Evolutionary conservation across 2,797 vertebrate genomes (phyloP).

Genomic region (Rhincodon typus): DNA sequence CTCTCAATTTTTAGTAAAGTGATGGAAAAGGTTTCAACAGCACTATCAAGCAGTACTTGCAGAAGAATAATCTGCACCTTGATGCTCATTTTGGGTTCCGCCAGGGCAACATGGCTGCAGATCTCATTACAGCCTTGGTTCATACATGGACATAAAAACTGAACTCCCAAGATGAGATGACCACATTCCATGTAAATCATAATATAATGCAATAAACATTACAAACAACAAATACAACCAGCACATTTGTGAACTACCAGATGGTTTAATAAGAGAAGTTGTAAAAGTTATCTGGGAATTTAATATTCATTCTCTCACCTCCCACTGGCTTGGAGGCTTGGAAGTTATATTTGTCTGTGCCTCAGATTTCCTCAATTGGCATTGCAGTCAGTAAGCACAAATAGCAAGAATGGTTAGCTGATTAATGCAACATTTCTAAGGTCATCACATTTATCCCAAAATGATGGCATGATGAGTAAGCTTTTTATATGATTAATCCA

Average conservation of each 20-base stretch:
- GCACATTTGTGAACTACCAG: neutral
- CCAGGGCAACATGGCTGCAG: no score
- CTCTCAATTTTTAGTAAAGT: no score
- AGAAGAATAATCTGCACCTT: no score
- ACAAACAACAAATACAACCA: neutral
- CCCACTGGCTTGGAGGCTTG: neutral
- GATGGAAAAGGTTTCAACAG: no score
- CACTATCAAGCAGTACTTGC: no score
- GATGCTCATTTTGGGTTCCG: no score
- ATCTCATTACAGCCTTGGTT: no score
- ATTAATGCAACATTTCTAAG: neutral
- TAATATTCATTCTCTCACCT: neutral
- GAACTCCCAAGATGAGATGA: no score
- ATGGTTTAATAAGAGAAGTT: neutral
- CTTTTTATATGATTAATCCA: constrained; percentile 1
- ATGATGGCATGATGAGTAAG: neutral
- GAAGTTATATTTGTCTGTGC: neutral
- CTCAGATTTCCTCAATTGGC: neutral
- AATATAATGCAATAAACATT: neutral
- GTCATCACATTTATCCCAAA: neutral
- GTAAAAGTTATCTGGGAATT: no score
- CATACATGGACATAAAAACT: no score
- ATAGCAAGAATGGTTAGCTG: neutral
- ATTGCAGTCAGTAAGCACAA: neutral
- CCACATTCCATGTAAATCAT: neutral